phyloP scores from a whole-genome alignment of 2,797 vertebrate species.

The Acanthurus leucopareius region DNA sequence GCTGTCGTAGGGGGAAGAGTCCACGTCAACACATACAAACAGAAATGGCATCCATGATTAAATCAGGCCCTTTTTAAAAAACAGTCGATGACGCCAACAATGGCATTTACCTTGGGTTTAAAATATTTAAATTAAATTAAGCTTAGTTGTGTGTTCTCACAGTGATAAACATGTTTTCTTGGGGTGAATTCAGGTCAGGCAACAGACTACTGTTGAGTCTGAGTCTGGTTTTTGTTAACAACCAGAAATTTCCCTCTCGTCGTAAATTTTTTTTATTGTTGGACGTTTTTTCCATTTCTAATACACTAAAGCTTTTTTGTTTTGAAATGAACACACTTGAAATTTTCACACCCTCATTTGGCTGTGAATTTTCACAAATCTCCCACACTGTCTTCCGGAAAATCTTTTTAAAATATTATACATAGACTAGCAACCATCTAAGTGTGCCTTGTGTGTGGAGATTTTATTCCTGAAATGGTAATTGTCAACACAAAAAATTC shows the following conservation, averaged over 20 bases:
- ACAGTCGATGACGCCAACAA: rapidly evolving
- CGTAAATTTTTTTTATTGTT: not conserved
- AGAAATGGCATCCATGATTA: not conserved
- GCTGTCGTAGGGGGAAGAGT: constrained; percentile 42
- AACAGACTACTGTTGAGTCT: constrained; percentile 15
- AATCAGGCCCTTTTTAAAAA: not conserved
- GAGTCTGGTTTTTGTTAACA: not conserved
- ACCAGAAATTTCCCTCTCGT: not conserved
- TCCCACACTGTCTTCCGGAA: not conserved
- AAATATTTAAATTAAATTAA: not conserved
- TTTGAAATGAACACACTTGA: not conserved
- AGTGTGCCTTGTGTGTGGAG: not conserved
- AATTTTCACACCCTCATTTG: not conserved
- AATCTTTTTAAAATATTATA: not conserved
- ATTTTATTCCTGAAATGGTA: not conserved
- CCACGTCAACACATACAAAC: constrained; percentile 64
- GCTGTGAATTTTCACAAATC: constrained; percentile 23
- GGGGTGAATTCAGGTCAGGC: constrained; percentile 50
- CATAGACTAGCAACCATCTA: not conserved
- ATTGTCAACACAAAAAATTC: not conserved
- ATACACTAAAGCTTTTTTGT: not conserved
- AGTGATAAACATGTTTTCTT: not conserved
- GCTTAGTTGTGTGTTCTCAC: not conserved
- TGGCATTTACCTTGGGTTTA: not conserved
- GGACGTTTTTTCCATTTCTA: not conserved